phyloP scores from a whole-genome alignment of 2,888 invertebrate genomes.

The Halictus ligatus region DNA sequence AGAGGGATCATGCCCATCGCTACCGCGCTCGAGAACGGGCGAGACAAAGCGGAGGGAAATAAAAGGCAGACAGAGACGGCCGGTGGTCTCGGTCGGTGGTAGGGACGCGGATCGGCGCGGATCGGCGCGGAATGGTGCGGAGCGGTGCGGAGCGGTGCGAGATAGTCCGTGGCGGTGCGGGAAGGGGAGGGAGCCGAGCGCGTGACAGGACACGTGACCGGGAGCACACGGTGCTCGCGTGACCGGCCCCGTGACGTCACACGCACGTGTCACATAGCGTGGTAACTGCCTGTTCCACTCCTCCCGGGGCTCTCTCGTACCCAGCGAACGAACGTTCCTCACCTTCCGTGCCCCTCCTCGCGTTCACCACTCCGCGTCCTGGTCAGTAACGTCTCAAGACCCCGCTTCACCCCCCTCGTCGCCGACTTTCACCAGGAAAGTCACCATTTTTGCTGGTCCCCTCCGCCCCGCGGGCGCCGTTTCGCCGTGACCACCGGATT shows the following conservation, averaged over 20 bases:
- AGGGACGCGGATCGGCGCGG: constrained; percentile 40
- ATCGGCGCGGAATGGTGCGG: background rate
- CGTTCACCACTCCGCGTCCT: constrained; percentile 47
- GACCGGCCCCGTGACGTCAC: constrained; percentile 83
- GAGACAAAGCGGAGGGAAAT: constrained; percentile 22
- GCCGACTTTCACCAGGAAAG: constrained; percentile 76
- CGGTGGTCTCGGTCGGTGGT: constrained; percentile 6
- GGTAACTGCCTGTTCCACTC: constrained; percentile 72
- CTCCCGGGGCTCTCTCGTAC: constrained; percentile 46
- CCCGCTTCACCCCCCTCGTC: constrained; percentile 54
- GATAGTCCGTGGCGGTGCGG: background rate
- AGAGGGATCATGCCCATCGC: background rate
- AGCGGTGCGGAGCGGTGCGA: background rate
- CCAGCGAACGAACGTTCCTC: constrained; percentile 49
- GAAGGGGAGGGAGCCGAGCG: constrained; percentile 68
- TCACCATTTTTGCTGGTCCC: constrained; percentile 31
- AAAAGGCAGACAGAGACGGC: constrained; percentile 40
- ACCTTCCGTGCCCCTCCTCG: constrained; percentile 57
- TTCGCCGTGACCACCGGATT: constrained; percentile 33
- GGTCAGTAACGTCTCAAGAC: constrained; percentile 77
- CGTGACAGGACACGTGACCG: constrained; percentile 84
- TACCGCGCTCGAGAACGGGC: background rate
- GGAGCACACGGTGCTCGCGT: constrained; percentile 83
- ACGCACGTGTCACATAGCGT: constrained; percentile 84
- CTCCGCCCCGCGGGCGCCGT: background rate